Evolutionary conservation across 2,888 invertebrate genomes (phyloP).

Genomic region (Ferdinandea cuprea): DNA sequence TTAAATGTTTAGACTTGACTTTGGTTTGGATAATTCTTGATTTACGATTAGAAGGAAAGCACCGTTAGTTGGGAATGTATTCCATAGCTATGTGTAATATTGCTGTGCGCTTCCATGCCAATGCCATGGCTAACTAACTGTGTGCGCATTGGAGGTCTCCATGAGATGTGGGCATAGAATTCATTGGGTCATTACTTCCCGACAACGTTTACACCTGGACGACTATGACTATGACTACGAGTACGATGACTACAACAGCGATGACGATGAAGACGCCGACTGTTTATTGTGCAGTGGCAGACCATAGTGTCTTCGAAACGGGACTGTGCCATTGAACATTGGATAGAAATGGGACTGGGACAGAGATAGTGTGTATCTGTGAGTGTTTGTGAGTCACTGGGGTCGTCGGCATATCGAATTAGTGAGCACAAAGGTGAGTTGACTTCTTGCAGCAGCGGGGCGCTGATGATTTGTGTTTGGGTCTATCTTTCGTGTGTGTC

Average conservation of each 20-base stretch:
- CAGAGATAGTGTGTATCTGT: slow-evolving; percentile 38
- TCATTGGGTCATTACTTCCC: slow-evolving; percentile 69
- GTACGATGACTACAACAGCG: slow-evolving; percentile 3
- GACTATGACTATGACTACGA: neutral
- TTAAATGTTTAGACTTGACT: slow-evolving; percentile 48
- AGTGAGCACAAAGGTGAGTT: slow-evolving; percentile 66
- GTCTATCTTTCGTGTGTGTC: slow-evolving; percentile 17
- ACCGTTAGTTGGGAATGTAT: slow-evolving; percentile 66
- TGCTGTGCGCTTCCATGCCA: slow-evolving; percentile 29
- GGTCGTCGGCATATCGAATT: slow-evolving; percentile 69
- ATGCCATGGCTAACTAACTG: slow-evolving; percentile 47
- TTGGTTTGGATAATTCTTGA: slow-evolving; percentile 66
- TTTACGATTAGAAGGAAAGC: slow-evolving; percentile 73
- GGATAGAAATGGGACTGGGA: slow-evolving; percentile 57
- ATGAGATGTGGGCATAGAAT: slow-evolving; percentile 58
- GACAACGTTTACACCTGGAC: slow-evolving; percentile 54
- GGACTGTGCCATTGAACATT: slow-evolving; percentile 57
- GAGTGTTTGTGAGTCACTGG: slow-evolving; percentile 57
- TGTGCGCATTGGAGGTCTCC: slow-evolving; percentile 35
- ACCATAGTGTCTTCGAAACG: slow-evolving; percentile 70
- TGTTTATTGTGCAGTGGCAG: slow-evolving; percentile 23
- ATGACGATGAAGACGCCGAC: slow-evolving; percentile 27
- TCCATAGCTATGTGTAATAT: neutral
- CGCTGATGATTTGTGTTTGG: slow-evolving; percentile 43
- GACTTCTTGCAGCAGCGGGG: neutral